Conservation (phyloP, 2,797 vertebrate species). For the Sardinella longiceps region DNA sequence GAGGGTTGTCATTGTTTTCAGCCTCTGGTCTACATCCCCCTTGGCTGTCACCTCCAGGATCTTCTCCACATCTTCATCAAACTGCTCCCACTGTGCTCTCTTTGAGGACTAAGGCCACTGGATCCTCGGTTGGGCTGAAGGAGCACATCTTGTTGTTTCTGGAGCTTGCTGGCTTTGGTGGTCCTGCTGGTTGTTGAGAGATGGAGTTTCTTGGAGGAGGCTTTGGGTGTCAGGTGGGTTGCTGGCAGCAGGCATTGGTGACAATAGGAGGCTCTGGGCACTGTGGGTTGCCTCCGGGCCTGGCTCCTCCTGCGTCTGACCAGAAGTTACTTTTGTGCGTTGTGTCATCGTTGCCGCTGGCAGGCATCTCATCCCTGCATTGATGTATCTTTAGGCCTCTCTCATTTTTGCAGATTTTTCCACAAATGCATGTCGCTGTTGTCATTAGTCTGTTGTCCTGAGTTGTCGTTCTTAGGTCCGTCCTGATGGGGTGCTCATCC, state of each 20-base stretch:
- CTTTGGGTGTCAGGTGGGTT: background rate
- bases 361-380: background rate
- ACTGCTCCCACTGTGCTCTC: conserved; percentile 12
- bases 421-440: too few relatives aligned
- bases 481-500: too few relatives aligned
- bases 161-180: conserved; percentile 32
- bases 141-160: background rate
- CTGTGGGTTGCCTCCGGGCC: conserved; percentile 32
- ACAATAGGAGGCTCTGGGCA: conserved; percentile 26
- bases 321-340: background rate
- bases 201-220: background rate
- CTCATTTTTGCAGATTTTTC: too few relatives aligned
- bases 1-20: conserved; percentile 20
- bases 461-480: background rate
- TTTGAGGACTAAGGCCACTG: conserved; percentile 19
- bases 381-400: too few relatives aligned
- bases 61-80: background rate
- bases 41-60: conserved; percentile 13
- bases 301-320: conserved; percentile 27
- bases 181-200: conserved; percentile 21
- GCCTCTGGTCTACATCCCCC: background rate
- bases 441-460: background rate
- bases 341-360: background rate
- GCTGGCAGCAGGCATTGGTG: background rate
- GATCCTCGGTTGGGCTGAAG: conserved; percentile 1